Percentiles rank a stretch among this genome's conserved stretches.
Evolutionary conservation across 1,140 invertebrate species (phyloP).

Genomic region (Cotesia vestalis): DNA sequence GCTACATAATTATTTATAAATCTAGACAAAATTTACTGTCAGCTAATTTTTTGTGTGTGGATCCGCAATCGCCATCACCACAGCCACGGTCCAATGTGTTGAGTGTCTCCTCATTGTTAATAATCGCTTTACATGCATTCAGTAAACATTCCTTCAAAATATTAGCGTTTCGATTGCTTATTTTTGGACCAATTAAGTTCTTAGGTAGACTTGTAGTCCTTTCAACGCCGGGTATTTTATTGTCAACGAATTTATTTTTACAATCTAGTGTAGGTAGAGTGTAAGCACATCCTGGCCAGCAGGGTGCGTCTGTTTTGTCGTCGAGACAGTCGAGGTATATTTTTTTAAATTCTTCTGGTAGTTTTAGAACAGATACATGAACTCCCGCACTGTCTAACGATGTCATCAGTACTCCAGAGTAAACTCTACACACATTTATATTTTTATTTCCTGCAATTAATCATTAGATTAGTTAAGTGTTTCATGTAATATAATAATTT

Average conservation of each 20-base stretch:
- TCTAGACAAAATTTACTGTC: slow-evolving; percentile 58
- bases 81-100: slow-evolving; percentile 79
- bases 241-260: neutral
- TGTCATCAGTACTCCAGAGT: slow-evolving; percentile 78
- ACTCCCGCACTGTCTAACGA: slow-evolving; percentile 85
- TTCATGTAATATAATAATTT: neutral
- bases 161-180: slow-evolving; percentile 55
- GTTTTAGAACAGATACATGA: slow-evolving; percentile 76
- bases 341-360: slow-evolving; percentile 62
- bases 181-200: slow-evolving; percentile 51
- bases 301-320: slow-evolving; percentile 67
- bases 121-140: slow-evolving; percentile 65
- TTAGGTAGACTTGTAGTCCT: neutral
- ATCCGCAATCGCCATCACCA: slow-evolving; percentile 86
- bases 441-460: slow-evolving; percentile 63
- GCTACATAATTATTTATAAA: slow-evolving; percentile 2
- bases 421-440: slow-evolving; percentile 72
- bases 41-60: slow-evolving; percentile 74
- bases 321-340: slow-evolving; percentile 70
- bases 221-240: neutral
- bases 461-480: slow-evolving; percentile 4
- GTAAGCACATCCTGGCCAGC: slow-evolving; percentile 69
- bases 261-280: slow-evolving; percentile 40
- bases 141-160: slow-evolving; percentile 65
- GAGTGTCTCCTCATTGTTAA: slow-evolving; percentile 69